Conservation (phyloP, 2,113 vertebrate species). For the Orcinus orca region DNA sequence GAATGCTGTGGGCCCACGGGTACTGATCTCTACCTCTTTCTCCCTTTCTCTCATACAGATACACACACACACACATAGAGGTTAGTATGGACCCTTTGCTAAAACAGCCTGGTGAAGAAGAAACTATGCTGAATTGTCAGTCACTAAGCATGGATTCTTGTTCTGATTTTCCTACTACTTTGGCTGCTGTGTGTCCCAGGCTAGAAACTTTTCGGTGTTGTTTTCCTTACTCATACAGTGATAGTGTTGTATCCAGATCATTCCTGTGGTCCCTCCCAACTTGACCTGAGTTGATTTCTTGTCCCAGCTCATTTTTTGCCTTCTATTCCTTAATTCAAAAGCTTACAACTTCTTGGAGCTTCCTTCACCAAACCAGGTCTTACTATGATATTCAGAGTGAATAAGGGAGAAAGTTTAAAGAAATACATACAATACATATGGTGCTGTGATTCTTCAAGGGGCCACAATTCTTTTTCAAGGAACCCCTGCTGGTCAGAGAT, state of each 20-base stretch:
- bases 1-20: neutral
- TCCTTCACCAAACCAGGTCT: neutral
- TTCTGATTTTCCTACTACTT: neutral
- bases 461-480: neutral
- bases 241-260: neutral
- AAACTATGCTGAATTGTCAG: neutral
- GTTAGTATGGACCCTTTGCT: neutral
- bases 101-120: neutral
- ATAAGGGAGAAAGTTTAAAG: neutral
- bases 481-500: neutral
- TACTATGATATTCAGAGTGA: neutral
- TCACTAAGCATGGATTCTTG: neutral
- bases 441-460: neutral
- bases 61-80: neutral
- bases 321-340: neutral
- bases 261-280: neutral
- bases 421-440: neutral
- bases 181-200: neutral
- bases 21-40: neutral
- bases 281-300: neutral
- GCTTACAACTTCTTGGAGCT: neutral
- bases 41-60: neutral
- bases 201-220: neutral
- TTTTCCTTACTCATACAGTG: neutral
- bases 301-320: neutral